phyloP scores from a whole-genome alignment of 2,888 invertebrate genomes.

The Syritta pipiens region DNA sequence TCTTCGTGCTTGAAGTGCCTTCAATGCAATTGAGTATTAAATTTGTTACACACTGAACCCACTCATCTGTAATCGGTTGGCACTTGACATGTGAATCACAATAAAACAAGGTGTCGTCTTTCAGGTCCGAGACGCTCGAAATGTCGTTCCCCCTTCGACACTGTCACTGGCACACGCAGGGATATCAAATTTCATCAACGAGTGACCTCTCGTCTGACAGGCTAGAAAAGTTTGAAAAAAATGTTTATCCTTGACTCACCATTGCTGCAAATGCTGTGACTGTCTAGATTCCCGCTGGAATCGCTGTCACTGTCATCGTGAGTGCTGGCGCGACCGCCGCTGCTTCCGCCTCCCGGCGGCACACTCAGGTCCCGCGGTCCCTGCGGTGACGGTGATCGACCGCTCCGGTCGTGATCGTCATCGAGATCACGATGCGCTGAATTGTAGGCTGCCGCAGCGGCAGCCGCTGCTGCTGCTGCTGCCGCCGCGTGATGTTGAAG shows the following conservation, averaged over 20 bases:
- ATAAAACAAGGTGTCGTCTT: constrained; percentile 67
- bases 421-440: constrained; percentile 73
- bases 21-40: constrained; percentile 63
- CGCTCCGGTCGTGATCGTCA: constrained; percentile 74
- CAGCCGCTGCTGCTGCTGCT: constrained; percentile 74
- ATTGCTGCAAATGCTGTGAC: constrained; percentile 73
- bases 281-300: constrained; percentile 76
- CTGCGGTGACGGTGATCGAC: constrained; percentile 78
- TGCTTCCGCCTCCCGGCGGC: constrained; percentile 70
- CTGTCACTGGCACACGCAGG: neutral
- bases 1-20: neutral
- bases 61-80: constrained; percentile 65
- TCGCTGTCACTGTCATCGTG: constrained; percentile 79
- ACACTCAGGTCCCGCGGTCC: constrained; percentile 73
- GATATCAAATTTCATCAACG: constrained; percentile 36
- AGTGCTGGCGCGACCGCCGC: constrained; percentile 77
- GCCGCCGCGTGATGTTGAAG: constrained; percentile 68
- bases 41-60: constrained; percentile 66
- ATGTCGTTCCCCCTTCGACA: constrained; percentile 17
- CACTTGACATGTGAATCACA: constrained; percentile 68
- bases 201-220: constrained; percentile 44
- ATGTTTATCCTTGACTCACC: constrained; percentile 69
- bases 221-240: neutral
- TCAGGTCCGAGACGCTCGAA: constrained; percentile 40
- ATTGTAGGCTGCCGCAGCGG: constrained; percentile 71